These are phyloP conservation scores for Nasonia giraulti DNA, from an alignment of 1,140 invertebrate genomes.

Conservation along the genomic window DNA sequence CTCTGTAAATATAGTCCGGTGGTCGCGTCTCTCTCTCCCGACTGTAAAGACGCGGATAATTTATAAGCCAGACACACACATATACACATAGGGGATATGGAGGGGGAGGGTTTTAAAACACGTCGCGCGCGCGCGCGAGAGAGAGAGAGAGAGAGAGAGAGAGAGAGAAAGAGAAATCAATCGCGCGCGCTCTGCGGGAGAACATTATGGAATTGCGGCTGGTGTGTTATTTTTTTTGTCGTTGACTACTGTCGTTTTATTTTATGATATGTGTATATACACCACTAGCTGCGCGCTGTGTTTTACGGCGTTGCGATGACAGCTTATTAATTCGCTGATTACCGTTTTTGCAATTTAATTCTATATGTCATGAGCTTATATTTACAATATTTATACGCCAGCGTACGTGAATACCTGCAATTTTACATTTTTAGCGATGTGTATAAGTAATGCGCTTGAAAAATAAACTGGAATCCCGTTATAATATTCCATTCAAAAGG, in stretches of 20 bases:
- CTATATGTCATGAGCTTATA: too few species aligned
- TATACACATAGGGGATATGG: background rate
- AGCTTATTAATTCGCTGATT: background rate
- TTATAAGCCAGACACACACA: background rate
- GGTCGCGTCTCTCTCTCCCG: background rate
- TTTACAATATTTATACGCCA: background rate
- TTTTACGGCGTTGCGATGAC: background rate
- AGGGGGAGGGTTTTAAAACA: slow-evolving; percentile 11
- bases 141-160: too few species aligned
- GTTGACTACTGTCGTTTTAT: background rate
- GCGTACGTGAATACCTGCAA: too few species aligned
- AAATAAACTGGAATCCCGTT: too few species aligned
- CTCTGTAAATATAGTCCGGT: slow-evolving; percentile 30
- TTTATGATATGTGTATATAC: too few species aligned
- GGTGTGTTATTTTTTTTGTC: background rate
- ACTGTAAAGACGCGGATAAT: slow-evolving; percentile 43
- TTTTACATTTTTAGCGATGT: too few species aligned
- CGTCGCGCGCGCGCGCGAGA: background rate
- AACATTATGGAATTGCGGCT: background rate
- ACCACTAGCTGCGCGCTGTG: background rate
- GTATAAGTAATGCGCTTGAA: too few species aligned
- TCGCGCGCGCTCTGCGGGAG: background rate
- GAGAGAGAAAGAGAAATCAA: slow-evolving; percentile 7
- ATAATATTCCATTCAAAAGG: too few species aligned
- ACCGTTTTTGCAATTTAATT: background rate